Evolutionary conservation across 2,888 invertebrate genomes (phyloP).

Genomic region (Fabriciana adippe): DNA sequence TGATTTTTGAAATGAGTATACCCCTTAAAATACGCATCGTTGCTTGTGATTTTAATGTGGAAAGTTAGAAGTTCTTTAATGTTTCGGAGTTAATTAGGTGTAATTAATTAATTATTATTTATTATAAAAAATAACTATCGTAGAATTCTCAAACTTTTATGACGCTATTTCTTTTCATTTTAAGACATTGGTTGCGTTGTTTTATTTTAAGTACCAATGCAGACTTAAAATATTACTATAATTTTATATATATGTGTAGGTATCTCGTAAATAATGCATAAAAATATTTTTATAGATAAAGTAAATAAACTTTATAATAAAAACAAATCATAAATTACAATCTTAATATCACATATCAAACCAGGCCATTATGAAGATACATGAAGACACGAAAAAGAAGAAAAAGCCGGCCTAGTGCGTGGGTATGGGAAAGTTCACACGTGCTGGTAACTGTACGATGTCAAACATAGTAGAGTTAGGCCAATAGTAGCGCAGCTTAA

Average conservation of each 20-base stretch:
- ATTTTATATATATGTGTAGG: too few species aligned
- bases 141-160: too few species aligned
- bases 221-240: too few species aligned
- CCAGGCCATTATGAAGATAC: conserved; percentile 42
- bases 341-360: conserved; percentile 40
- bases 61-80: conserved; percentile 2
- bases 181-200: too few species aligned
- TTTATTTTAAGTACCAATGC: too few species aligned
- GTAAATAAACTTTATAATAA: conserved; percentile 17
- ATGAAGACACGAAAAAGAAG: conserved; percentile 56
- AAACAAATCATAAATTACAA: conserved; percentile 34
- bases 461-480: conserved; percentile 31
- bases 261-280: too few species aligned
- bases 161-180: too few species aligned
- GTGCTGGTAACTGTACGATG: conserved; percentile 65
- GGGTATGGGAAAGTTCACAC: conserved; percentile 82
- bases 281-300: neutral
- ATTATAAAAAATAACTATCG: too few species aligned
- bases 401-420: conserved; percentile 65
- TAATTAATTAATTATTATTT: conserved; percentile 1
- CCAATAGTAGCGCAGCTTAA: neutral
- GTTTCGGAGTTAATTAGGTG: neutral
- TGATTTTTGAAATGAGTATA: conserved; percentile 60
- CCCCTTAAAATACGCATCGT: conserved; percentile 50
- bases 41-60: conserved; percentile 31